A percentile compares a stretch with the other conserved stretches of the same genome.
These are phyloP conservation scores for Sinocyclocheilus anshuiensis DNA, from an alignment of 2,113 vertebrate genomes.

Conservation along the genomic window DNA sequence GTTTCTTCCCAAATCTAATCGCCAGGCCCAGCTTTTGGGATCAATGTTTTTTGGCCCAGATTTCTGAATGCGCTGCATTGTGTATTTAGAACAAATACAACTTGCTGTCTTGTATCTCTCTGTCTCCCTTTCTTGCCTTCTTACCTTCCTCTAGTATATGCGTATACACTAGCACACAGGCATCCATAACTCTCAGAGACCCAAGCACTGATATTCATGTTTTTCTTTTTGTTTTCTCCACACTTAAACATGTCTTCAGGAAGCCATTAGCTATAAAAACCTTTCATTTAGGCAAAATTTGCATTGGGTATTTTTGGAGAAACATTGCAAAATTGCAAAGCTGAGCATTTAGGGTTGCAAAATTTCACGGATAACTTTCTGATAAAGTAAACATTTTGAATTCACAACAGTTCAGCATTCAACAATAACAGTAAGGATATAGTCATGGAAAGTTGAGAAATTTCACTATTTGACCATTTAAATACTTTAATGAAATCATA, in stretches of 20 bases:
- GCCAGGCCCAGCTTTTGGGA: slow-evolving; percentile 24
- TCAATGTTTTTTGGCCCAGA: slow-evolving; percentile 33
- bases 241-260: not conserved
- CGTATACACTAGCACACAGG: not conserved
- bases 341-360: too few relatives aligned
- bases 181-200: not conserved
- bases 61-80: slow-evolving; percentile 11
- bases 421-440: too few relatives aligned
- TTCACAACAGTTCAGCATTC: too few relatives aligned
- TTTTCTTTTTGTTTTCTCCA: not conserved
- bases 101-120: not conserved
- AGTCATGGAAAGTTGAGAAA: too few relatives aligned
- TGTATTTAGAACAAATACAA: slow-evolving; percentile 28
- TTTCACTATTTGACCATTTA: too few relatives aligned
- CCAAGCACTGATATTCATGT: not conserved
- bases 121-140: not conserved
- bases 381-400: too few relatives aligned
- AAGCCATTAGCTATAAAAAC: too few relatives aligned
- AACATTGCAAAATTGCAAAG: too few relatives aligned
- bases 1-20: slow-evolving; percentile 1
- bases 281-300: too few relatives aligned
- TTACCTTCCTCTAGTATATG: not conserved
- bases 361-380: too few relatives aligned
- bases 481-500: too few relatives aligned
- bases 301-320: too few relatives aligned